phyloP scores from a whole-genome alignment of 2,888 invertebrate species.

The Brachyptera risi region DNA sequence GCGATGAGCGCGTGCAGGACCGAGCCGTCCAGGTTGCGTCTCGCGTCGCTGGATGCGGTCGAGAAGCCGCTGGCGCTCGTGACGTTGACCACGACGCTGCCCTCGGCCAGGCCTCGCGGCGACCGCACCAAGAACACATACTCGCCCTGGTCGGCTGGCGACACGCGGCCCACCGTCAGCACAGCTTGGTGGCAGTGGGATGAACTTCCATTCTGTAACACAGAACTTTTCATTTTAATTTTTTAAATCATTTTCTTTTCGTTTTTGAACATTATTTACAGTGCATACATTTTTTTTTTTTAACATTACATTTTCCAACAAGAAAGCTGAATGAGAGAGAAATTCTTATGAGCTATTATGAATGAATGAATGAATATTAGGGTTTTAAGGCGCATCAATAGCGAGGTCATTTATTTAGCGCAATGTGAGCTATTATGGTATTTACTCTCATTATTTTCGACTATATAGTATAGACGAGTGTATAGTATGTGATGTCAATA shows the following conservation, averaged over 20 bases:
- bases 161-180: constrained; percentile 55
- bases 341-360: neutral
- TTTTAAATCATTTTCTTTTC: too few species aligned
- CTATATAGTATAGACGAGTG: too few species aligned
- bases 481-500: too few species aligned
- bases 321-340: too few species aligned
- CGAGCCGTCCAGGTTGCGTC: neutral
- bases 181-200: constrained; percentile 57
- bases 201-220: constrained; percentile 53
- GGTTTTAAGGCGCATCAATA: too few species aligned
- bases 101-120: constrained; percentile 58
- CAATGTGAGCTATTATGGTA: too few species aligned
- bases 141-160: constrained; percentile 57
- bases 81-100: constrained; percentile 58
- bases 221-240: too few species aligned
- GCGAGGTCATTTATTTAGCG: too few species aligned
- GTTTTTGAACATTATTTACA: too few species aligned
- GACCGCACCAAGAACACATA: constrained; percentile 61
- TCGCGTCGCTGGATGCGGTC: constrained; percentile 20
- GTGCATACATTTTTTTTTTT: too few species aligned
- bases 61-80: constrained; percentile 41
- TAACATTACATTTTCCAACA: neutral
- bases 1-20: neutral
- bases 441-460: too few species aligned
- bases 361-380: too few species aligned